Evolutionary conservation across 2,888 invertebrate species (phyloP).

Genomic region (Aplocera efformata): DNA sequence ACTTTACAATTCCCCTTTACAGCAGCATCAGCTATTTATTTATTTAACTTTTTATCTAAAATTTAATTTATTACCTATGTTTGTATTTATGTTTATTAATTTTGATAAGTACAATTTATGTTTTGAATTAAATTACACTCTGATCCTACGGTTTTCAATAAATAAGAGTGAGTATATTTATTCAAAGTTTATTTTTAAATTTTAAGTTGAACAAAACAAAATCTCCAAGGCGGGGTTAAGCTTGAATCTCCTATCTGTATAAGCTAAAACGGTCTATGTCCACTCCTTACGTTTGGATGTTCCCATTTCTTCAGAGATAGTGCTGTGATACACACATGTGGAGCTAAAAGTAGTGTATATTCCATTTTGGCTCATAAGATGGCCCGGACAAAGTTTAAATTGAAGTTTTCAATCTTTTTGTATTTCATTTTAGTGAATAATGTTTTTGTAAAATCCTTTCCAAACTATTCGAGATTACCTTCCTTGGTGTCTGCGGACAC

Average conservation of each 20-base stretch:
- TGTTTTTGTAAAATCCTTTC: constrained; percentile 45
- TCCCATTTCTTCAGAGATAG: constrained; percentile 36
- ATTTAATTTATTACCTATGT: no score
- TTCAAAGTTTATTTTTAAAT: no score
- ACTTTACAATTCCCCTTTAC: no score
- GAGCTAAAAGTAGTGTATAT: constrained; percentile 29
- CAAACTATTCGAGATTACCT: constrained; percentile 30
- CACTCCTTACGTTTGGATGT: constrained; percentile 17
- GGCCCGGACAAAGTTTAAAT: constrained; percentile 52
- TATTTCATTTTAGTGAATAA: constrained; percentile 39
- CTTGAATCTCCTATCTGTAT: constrained; percentile 6
- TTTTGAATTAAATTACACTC: no score
- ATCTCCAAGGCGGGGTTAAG: no score
- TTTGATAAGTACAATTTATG: no score
- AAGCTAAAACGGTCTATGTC: constrained; percentile 13
- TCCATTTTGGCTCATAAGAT: constrained; percentile 46
- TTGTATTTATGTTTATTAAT: no score
- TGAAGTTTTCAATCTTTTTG: constrained; percentile 42
- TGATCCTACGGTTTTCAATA: no score
- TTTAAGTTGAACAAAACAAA: no score
- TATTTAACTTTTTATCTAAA: no score
- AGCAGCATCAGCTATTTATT: no score
- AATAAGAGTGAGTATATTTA: no score
- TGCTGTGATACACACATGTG: constrained; percentile 38
- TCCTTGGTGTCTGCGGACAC: constrained; percentile 24